Evolutionary conservation across 1,140 invertebrate species (phyloP).

Genomic region (Gerris buenoi): DNA sequence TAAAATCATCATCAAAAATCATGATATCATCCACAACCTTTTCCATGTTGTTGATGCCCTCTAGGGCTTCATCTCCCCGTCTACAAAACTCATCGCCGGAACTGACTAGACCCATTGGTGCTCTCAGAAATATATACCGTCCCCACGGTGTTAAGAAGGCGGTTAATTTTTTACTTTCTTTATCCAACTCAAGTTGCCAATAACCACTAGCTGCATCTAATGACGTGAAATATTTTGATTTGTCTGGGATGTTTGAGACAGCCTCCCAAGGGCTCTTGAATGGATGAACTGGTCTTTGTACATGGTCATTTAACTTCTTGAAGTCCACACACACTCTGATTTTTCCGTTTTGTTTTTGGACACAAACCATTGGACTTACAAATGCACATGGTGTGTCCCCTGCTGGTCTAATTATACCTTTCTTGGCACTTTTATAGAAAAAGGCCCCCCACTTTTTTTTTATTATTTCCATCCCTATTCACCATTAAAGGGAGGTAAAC

Average conservation of each 20-base stretch:
- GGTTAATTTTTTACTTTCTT: not conserved
- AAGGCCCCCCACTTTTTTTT: too few species aligned
- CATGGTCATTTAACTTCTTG: not conserved
- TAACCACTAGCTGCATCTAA: not conserved
- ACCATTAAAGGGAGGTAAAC: too few species aligned
- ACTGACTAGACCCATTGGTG: not conserved
- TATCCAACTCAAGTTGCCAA: conserved; percentile 1
- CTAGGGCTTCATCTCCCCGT: too few species aligned
- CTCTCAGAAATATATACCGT: not conserved
- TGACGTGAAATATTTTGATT: not conserved
- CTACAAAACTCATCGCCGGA: not conserved
- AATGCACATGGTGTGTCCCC: not conserved
- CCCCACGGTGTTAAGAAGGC: conserved; percentile 2
- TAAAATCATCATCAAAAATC: not conserved
- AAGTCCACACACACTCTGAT: not conserved
- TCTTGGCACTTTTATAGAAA: too few species aligned
- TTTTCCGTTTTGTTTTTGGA: not conserved
- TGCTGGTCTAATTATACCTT: not conserved
- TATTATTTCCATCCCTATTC: too few species aligned
- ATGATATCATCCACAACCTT: not conserved
- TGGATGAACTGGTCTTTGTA: not conserved
- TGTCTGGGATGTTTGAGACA: not conserved
- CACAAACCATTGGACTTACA: not conserved
- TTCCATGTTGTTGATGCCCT: not conserved
- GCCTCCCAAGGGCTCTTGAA: not conserved